Percentiles rank a stretch among this genome's conserved stretches.
Evolutionary conservation across 1,140 invertebrate species (phyloP).

Genomic region (Tribolium madens): DNA sequence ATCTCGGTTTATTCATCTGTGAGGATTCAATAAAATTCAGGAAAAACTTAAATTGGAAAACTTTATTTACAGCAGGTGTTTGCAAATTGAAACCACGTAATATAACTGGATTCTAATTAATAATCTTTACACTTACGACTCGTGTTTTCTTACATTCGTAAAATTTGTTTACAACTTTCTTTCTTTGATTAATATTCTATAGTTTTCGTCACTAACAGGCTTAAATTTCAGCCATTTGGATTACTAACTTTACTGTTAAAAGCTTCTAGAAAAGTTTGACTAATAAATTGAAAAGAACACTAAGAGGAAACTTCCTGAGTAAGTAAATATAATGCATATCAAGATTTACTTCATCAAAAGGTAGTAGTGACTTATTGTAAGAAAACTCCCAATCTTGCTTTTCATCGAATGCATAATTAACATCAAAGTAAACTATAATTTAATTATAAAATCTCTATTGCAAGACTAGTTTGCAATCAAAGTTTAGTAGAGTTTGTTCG

Average conservation of each 20-base stretch:
- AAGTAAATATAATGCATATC: too few species aligned
- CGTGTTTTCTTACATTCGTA: too few species aligned
- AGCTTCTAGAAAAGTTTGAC: too few species aligned
- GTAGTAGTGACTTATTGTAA: too few species aligned
- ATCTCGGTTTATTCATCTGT: neutral
- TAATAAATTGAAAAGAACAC: too few species aligned
- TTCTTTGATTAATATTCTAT: too few species aligned
- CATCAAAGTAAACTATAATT: neutral
- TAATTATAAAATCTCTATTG: neutral
- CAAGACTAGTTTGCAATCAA: neutral
- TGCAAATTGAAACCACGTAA: neutral
- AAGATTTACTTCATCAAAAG: too few species aligned
- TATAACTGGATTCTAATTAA: neutral
- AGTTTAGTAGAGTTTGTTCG: neutral
- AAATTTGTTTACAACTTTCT: too few species aligned
- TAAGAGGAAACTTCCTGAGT: too few species aligned
- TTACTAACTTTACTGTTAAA: too few species aligned
- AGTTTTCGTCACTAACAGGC: too few species aligned
- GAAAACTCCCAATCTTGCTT: neutral
- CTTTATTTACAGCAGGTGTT: neutral
- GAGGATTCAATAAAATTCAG: neutral
- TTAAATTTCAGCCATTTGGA: too few species aligned
- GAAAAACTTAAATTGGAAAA: neutral
- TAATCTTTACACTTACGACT: neutral
- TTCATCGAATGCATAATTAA: neutral